A percentile compares a stretch with the other conserved stretches of the same genome.
Evolutionary conservation across 2,113 vertebrate species (phyloP).

Genomic region (Hylia prasina): DNA sequence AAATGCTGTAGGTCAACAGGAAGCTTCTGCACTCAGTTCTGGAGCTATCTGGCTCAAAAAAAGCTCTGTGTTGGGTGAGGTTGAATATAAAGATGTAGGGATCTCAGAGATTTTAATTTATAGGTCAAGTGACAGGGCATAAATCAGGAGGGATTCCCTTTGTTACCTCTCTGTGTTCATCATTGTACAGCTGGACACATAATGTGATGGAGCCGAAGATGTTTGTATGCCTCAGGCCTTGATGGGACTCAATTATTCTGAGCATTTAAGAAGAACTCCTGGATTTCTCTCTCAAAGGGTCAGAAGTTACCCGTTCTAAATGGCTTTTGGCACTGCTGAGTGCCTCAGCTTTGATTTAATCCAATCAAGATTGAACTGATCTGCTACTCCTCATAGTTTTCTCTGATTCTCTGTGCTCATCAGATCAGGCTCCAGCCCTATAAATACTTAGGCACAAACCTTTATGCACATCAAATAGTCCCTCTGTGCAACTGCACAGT

Average conservation of each 20-base stretch:
- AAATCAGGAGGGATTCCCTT: not conserved
- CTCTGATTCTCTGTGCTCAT: not conserved
- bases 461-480: not conserved
- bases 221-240: not conserved
- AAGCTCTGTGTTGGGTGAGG: not conserved
- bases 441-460: not conserved
- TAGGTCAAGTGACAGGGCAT: not conserved
- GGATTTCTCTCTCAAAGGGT: not conserved
- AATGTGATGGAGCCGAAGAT: not conserved
- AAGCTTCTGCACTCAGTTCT: not conserved
- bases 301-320: not conserved
- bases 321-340: not conserved
- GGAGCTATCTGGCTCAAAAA: not conserved
- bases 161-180: not conserved
- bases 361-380: not conserved
- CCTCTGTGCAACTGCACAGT: not conserved
- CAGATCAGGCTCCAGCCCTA: not conserved
- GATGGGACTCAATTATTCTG: not conserved
- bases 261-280: not conserved
- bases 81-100: not conserved
- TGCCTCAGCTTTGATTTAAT: not conserved
- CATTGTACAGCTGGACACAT: not conserved
- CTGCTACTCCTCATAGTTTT: not conserved
- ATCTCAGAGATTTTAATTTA: not conserved
- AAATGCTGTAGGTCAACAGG: not conserved